Conservation (phyloP, 53 echinoderm and acorn worm species). For the Glandiceps talaboti region DNA sequence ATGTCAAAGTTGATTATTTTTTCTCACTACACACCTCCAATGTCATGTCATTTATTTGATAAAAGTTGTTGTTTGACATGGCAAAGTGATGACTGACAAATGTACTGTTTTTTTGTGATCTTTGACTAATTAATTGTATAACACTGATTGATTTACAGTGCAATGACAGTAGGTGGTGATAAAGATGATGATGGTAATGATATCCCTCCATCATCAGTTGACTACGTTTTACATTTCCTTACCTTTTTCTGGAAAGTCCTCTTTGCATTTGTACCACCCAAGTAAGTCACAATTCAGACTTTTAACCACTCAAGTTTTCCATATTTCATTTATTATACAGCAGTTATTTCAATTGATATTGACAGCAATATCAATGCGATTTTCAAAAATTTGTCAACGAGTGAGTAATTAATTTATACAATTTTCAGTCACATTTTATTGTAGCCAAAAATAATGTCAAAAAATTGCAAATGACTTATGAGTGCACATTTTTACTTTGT, state of each 20-base stretch:
- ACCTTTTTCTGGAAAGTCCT: conserved; percentile 99
- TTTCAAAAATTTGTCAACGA: too few relatives aligned
- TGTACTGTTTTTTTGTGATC: background rate
- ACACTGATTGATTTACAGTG: conserved; percentile 28
- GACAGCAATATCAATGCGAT: too few relatives aligned
- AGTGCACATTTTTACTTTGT: background rate
- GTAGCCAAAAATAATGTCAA: too few relatives aligned
- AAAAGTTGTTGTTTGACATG: background rate
- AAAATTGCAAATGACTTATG: too few relatives aligned
- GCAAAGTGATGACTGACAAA: background rate
- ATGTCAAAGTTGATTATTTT: too few relatives aligned
- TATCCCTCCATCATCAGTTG: conserved; percentile 63
- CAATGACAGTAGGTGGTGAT: conserved; percentile 99
- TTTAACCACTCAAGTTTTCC: background rate
- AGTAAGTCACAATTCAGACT: conserved; percentile 29
- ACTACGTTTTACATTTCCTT: conserved; percentile 89
- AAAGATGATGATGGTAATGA: conserved; percentile 80
- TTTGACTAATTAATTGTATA: conserved; percentile 4
- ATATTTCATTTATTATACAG: background rate
- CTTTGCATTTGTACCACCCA: conserved; percentile 85
- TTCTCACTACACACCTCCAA: too few relatives aligned
- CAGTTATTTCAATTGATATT: background rate
- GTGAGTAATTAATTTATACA: too few relatives aligned
- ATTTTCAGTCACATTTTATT: too few relatives aligned
- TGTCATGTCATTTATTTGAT: too few relatives aligned